Evolutionary conservation across 2,797 vertebrate species (phyloP).

Genomic region (Urocyon cinereoargenteus): DNA sequence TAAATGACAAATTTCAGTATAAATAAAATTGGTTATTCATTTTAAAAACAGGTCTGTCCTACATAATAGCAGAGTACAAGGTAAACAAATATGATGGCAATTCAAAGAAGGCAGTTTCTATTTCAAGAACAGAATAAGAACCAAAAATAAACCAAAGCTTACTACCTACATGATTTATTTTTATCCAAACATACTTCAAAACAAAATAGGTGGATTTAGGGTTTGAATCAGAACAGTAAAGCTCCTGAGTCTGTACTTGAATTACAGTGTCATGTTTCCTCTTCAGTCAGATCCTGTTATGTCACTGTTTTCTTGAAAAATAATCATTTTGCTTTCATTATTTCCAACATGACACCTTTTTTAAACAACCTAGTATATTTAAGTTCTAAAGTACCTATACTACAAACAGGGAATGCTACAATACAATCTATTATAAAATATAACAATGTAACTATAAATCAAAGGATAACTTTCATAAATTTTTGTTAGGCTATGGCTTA

Average conservation of each 20-base stretch:
- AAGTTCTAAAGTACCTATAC: not conserved
- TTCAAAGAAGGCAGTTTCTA: not conserved
- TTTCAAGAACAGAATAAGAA: slow-evolving; percentile 17
- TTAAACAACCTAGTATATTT: slow-evolving; percentile 34
- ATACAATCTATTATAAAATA: not conserved
- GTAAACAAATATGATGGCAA: slow-evolving; percentile 39
- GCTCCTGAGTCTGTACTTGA: not conserved
- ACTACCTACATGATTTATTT: not conserved
- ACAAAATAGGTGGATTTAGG: not conserved
- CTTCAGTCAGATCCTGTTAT: not conserved
- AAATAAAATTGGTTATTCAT: slow-evolving; percentile 35
- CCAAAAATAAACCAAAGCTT: not conserved
- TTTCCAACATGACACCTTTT: slow-evolving; percentile 39
- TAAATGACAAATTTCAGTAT: not conserved
- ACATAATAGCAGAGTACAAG: not conserved
- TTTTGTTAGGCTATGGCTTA: not conserved
- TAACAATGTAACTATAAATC: not conserved
- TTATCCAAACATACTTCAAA: slow-evolving; percentile 17
- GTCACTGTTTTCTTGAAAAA: not conserved
- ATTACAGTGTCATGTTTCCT: not conserved
- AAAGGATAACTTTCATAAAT: not conserved
- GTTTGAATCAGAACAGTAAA: slow-evolving; percentile 11
- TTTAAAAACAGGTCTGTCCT: slow-evolving; percentile 12
- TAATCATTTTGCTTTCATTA: slow-evolving; percentile 23
- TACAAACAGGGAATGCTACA: not conserved